Evolutionary conservation across 1,140 invertebrate species (phyloP).

Genomic region (Drosophila ficusphila): DNA sequence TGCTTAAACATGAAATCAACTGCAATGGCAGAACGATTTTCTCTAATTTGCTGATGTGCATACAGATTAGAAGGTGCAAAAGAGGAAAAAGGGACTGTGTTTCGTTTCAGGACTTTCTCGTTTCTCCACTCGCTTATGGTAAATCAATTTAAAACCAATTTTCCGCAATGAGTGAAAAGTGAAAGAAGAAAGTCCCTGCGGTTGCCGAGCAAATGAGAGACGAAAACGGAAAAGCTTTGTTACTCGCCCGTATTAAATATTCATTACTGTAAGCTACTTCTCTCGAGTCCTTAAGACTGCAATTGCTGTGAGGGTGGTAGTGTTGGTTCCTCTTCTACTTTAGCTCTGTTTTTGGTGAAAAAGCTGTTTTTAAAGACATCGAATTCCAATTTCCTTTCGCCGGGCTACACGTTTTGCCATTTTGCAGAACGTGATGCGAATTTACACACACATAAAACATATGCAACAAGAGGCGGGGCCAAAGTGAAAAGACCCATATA

Average conservation of each 20-base stretch:
- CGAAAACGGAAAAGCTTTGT: slow-evolving; percentile 37
- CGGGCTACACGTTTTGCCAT: slow-evolving; percentile 68
- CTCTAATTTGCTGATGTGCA: slow-evolving; percentile 74
- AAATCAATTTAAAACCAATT: slow-evolving; percentile 83
- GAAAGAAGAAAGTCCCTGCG: slow-evolving; percentile 41
- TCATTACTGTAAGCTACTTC: slow-evolving; percentile 77
- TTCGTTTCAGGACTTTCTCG: slow-evolving; percentile 13
- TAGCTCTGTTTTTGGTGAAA: slow-evolving; percentile 22
- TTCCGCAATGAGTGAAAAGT: slow-evolving; percentile 58
- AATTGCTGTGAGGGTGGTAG: slow-evolving; percentile 16
- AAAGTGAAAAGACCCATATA: slow-evolving; percentile 3
- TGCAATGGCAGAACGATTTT: slow-evolving; percentile 62
- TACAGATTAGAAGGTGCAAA: slow-evolving; percentile 54
- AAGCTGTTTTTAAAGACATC: slow-evolving; percentile 80
- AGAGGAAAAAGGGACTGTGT: slow-evolving; percentile 8
- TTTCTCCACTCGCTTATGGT: slow-evolving; percentile 65
- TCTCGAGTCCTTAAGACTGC: slow-evolving; percentile 31
- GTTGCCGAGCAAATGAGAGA: slow-evolving; percentile 63
- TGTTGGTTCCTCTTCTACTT: slow-evolving; percentile 4
- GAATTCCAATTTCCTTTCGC: slow-evolving; percentile 71
- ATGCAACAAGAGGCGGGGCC: slow-evolving; percentile 45
- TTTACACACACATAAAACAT: slow-evolving; percentile 57
- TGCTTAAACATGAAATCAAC: slow-evolving; percentile 62
- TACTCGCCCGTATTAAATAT: slow-evolving; percentile 70
- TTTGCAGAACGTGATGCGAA: slow-evolving; percentile 72